Base-by-base conservation (phyloP, 2,797 vertebrate species). In the Synaphobranchus kaupii region DNA sequence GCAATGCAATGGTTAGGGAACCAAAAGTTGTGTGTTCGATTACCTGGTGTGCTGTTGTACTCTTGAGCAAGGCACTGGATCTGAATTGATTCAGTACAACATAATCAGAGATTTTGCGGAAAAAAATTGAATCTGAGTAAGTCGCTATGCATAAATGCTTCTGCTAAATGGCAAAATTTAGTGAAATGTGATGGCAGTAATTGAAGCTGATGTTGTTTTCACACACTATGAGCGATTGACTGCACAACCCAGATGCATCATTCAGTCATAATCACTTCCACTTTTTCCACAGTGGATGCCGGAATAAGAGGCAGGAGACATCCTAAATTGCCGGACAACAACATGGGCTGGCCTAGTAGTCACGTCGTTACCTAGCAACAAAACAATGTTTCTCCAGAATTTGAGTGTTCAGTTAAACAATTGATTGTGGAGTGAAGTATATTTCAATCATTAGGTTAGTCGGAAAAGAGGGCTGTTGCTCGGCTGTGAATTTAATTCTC, bases 181-280 rank as follows among this genome's bases (percentile, higher is more conserved):
- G 39, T 56, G 63, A 22, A 60, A 60, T 60, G 58, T 60, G 20
- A 60, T 60, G 13, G 17, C 58, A 60, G 20, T 17, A 60, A 22
- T 60, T 90, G 89, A 89, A 86, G 78, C 2, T 89, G 89, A 90
- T 89, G 86, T 86, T 91, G 89, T 91, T 93, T 89, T 85, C 89
- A 90, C 91, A 91, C 91, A 90, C 73, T 22, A 0, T 81, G 44
- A 48, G 10, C 78, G 7, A 81, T 90, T n/a, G 91, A 89, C 86
- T 34, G 15, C 1, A 89, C 83, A 84, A 89, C 90, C 87, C 91
- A 90, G 90, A 92, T 87, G 58, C 89, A 88, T 90, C 85, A 88
- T 91, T 86, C 90, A 87, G 91, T 86, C 85, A 39, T 90, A 92
- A 93, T 93, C 87, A 91, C 76, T 90, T 80, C 86, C 92, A 93